Conservation (phyloP, 2,888 invertebrate species). For the Himalopsyche japonica region DNA sequence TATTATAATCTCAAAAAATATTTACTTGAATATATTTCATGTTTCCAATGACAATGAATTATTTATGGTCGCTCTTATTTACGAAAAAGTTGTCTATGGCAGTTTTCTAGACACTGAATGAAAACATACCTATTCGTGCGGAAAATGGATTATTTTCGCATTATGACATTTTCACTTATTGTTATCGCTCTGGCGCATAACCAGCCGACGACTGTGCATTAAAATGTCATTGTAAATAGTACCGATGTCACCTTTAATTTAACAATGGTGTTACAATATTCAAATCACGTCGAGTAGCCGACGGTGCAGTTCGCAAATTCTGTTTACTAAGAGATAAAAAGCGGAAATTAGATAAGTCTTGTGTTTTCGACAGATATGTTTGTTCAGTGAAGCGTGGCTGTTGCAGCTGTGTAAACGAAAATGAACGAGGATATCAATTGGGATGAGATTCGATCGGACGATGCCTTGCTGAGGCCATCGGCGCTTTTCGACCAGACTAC, state of each 20-base stretch:
- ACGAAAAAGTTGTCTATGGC: neutral
- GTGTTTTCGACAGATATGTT: neutral
- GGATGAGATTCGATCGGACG: constrained; percentile 39
- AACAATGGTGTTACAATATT: neutral
- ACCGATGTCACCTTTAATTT: neutral
- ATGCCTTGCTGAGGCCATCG: constrained; percentile 24
- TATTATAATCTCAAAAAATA: too few relatives aligned
- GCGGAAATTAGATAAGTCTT: constrained; percentile 14
- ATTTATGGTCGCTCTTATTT: neutral
- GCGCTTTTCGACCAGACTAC: constrained; percentile 22
- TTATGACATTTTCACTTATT: constrained; percentile 12
- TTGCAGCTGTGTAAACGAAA: constrained; percentile 6
- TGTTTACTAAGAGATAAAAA: neutral
- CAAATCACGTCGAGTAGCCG: neutral
- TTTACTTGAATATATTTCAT: too few relatives aligned
- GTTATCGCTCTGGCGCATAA: neutral
- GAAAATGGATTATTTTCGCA: constrained; percentile 29
- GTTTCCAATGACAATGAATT: neutral
- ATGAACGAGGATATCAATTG: constrained; percentile 40
- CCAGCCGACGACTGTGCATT: neutral
- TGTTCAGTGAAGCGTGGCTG: neutral
- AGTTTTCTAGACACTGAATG: constrained; percentile 12
- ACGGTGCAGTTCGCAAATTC: neutral
- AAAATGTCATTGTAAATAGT: neutral
- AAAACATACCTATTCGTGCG: constrained; percentile 21